Evolutionary conservation across 2,888 invertebrate genomes (phyloP), one percentile per base, ranked within the genome.

Genomic region (Drosophila conformis): DNA sequence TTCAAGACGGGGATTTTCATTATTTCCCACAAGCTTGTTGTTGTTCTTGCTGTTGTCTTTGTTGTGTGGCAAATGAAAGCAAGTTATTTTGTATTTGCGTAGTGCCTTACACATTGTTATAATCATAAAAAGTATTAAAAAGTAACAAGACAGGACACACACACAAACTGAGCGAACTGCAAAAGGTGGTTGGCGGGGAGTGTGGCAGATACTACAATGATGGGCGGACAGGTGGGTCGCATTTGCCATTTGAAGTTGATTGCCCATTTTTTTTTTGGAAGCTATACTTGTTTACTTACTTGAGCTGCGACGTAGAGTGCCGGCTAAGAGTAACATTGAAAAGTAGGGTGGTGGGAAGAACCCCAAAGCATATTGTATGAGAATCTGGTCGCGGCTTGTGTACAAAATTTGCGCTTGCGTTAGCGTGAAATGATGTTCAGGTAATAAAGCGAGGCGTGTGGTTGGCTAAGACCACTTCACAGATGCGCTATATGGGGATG

Each of bases 81-180:
- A 82, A 84, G 82, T 80, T 89, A 64, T 81, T 82, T 80, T 82
- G 85, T 87, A 87, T 89, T 89, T 89, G 81, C 76, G 38, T 54
- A 79, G 74, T 49, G 58, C 56, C 87, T 82, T 80, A 77, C 82
- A 80, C 80, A 84, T 79, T 87, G 87, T 89, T 89, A 76, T 87
- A 89, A 89, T 89, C 87, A 82, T 85, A 87, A 87, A 89, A 87
- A 81, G 87, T 89, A 87, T 89, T 87, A 87, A 87, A 83, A 83
- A 74, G 75, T 73, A 81, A 76, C 85, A 69, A 80, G 81, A 71
- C 65, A 60, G 53, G 48, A 35, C 36, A 40, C 36, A 29, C 6
- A 36, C 11, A 56, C 13, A 73, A 49, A 21, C 51, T 49, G 38
- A 33, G 42, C 53, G 61, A 38, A 56, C 40, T 36, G 64, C 11